Percentiles rank a stretch among this genome's conserved stretches.
Conservation (phyloP, 1,140 invertebrate species). For the Drosophila sp. region DNA sequence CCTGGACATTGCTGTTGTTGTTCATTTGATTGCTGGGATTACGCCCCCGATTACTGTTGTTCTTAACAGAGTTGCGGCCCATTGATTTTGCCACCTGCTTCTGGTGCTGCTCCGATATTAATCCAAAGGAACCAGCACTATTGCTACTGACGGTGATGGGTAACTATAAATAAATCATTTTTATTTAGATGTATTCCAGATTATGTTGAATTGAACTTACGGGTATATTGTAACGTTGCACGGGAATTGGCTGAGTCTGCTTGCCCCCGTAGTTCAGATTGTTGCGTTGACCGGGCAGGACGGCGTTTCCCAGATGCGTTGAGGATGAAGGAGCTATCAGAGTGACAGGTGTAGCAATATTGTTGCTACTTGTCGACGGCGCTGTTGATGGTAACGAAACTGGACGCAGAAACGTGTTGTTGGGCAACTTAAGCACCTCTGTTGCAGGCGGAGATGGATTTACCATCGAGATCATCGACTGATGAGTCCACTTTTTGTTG, state of each 20-base stretch:
- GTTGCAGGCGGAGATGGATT: constrained; percentile 32
- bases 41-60: constrained; percentile 31
- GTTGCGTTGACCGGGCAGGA: constrained; percentile 48
- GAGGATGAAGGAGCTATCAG: constrained; percentile 43
- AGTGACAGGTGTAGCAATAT: constrained; percentile 28
- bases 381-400: constrained; percentile 58
- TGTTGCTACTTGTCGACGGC: constrained; percentile 24
- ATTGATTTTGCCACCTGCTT: constrained; percentile 50
- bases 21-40: constrained; percentile 14
- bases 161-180: constrained; percentile 28
- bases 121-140: constrained; percentile 31
- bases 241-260: constrained; percentile 27
- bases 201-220: constrained; percentile 35
- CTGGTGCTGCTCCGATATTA: constrained; percentile 58
- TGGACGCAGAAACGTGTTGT: constrained; percentile 59
- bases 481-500: constrained; percentile 52
- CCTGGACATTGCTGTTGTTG: constrained; percentile 37
- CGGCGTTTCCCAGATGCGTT: constrained; percentile 41
- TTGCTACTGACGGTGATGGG: constrained; percentile 56
- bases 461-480: constrained; percentile 47
- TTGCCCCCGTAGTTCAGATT: constrained; percentile 37
- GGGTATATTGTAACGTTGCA: constrained; percentile 66
- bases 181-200: no score
- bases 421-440: constrained; percentile 65
- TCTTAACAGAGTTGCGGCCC: constrained; percentile 43